Conservation (phyloP, 1,140 invertebrate species). For the Rhagoletis pomonella region DNA sequence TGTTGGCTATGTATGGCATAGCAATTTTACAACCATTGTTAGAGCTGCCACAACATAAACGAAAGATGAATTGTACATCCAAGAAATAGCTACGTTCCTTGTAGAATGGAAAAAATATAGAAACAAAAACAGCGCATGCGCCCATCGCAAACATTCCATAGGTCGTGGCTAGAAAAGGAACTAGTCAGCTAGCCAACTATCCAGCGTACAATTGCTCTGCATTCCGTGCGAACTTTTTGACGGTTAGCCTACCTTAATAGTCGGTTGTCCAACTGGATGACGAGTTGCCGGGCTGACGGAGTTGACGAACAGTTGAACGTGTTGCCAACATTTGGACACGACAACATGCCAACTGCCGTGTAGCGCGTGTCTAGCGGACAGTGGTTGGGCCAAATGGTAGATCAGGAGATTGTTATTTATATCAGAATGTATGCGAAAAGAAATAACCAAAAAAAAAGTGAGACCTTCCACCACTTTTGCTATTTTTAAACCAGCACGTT, state of each 20-base stretch:
- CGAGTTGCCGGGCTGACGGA: background rate
- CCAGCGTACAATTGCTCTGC: background rate
- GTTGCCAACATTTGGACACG: conserved; percentile 6
- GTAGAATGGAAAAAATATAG: background rate
- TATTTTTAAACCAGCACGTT: conserved; percentile 35
- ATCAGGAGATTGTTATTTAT: background rate
- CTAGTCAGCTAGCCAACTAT: background rate
- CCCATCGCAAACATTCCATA: background rate
- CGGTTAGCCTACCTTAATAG: background rate
- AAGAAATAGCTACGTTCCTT: background rate
- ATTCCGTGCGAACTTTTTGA: conserved; percentile 17
- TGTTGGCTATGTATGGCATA: conserved; percentile 7
- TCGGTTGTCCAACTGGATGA: background rate
- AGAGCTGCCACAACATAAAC: conserved; percentile 20
- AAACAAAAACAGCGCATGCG: background rate
- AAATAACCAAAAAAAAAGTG: background rate
- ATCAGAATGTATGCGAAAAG: background rate
- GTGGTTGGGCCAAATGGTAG: background rate
- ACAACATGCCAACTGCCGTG: conserved; percentile 21
- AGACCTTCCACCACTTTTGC: background rate
- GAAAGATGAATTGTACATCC: conserved; percentile 40
- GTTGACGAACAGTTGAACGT: conserved; percentile 42
- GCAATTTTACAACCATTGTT: conserved; percentile 41
- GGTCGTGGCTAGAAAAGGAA: background rate
- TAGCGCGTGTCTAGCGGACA: background rate